A percentile compares a stretch with the other conserved stretches of the same genome.
These are phyloP conservation scores for Poecilobothrus nobilitatus DNA, from an alignment of 2,888 invertebrate species.

Conservation along the genomic window DNA sequence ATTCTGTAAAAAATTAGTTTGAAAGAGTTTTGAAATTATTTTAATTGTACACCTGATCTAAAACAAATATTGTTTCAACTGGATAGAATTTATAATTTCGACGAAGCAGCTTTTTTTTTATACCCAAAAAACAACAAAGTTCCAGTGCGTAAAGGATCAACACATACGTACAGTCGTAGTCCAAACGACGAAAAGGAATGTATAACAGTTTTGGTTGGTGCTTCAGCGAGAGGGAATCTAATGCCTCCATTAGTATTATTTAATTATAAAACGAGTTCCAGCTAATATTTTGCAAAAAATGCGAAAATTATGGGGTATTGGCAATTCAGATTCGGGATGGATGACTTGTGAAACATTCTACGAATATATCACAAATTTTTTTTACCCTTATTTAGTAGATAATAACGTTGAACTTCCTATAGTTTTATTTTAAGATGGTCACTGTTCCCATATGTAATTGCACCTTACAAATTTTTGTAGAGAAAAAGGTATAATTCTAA, in stretches of 20 bases:
- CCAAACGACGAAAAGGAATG: not conserved
- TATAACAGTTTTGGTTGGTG: not conserved
- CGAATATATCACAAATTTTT: slow-evolving; percentile 38
- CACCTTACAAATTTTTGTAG: slow-evolving; percentile 36
- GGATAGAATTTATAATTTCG: no score
- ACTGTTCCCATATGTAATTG: slow-evolving; percentile 35
- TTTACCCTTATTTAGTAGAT: slow-evolving; percentile 34
- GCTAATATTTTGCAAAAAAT: slow-evolving; percentile 9
- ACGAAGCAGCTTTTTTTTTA: no score
- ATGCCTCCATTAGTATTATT: not conserved
- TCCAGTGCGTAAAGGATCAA: no score
- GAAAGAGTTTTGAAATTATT: no score
- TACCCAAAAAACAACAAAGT: no score
- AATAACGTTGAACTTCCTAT: slow-evolving; percentile 33
- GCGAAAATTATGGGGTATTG: slow-evolving; percentile 33
- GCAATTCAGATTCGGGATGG: slow-evolving; percentile 40
- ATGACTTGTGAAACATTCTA: slow-evolving; percentile 39
- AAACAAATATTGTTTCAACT: no score
- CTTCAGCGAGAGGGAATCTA: not conserved
- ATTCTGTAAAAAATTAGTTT: no score
- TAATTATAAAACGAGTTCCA: slow-evolving; percentile 8
- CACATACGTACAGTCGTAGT: not conserved
- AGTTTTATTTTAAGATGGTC: slow-evolving; percentile 39
- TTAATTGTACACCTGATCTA: no score
- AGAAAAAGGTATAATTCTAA: slow-evolving; percentile 30